phyloP scores from a whole-genome alignment of 2,888 invertebrate species.

The Troilus luridus region DNA sequence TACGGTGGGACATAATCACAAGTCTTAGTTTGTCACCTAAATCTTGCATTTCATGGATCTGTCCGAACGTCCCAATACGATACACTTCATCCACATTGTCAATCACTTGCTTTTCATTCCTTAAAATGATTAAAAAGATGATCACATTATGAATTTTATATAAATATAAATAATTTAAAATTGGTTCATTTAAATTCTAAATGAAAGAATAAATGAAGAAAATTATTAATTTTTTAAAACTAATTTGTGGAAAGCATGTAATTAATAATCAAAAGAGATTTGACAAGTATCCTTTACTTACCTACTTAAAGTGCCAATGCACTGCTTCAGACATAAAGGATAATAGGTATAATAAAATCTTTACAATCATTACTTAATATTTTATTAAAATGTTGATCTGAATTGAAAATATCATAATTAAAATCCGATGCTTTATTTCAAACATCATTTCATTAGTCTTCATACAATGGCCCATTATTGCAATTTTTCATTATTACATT shows the following conservation, averaged over 20 bases:
- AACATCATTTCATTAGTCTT: too few species aligned
- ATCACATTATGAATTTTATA: not conserved
- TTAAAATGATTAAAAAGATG: slow-evolving; percentile 66
- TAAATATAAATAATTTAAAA: not conserved
- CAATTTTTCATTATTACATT: too few species aligned
- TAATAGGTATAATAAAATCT: not conserved
- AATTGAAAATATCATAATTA: not conserved
- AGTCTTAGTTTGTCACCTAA: slow-evolving; percentile 90
- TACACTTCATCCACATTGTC: slow-evolving; percentile 88
- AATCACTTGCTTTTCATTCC: slow-evolving; percentile 89
- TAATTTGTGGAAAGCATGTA: not conserved
- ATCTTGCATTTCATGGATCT: slow-evolving; percentile 98
- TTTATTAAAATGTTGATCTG: not conserved
- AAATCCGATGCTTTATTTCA: not conserved
- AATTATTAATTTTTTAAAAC: not conserved
- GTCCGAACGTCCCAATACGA: slow-evolving; percentile 94
- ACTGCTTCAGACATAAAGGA: not conserved
- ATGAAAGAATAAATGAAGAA: not conserved
- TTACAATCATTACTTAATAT: not conserved
- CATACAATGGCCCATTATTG: too few species aligned
- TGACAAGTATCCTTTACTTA: not conserved
- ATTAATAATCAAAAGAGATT: not conserved
- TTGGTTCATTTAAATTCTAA: not conserved
- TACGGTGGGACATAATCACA: slow-evolving; percentile 94
- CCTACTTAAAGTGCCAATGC: not conserved